phyloP scores from a whole-genome alignment of 1,140 invertebrate genomes.

The Diorhabda sublineata region DNA sequence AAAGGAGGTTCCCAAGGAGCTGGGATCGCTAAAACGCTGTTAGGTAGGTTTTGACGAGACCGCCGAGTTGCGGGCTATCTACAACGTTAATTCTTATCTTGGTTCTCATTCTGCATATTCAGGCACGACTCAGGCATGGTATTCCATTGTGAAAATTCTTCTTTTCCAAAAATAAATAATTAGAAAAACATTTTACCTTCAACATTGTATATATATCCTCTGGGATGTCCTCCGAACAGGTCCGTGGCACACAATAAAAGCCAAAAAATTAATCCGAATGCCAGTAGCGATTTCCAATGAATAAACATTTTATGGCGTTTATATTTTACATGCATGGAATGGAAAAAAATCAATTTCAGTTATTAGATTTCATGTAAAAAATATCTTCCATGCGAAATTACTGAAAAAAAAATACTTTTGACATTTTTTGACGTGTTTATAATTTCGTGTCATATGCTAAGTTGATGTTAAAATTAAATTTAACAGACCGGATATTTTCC shows the following conservation, averaged over 20 bases:
- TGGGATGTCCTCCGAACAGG: conserved; percentile 18
- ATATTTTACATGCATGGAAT: neutral
- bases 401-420: conserved; percentile 2
- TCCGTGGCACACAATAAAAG: conserved; percentile 29
- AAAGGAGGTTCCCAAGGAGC: too few relatives aligned
- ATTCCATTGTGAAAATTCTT: too few relatives aligned
- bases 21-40: too few relatives aligned
- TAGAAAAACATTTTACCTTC: neutral
- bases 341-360: neutral
- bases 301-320: conserved; percentile 25
- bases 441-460: too few relatives aligned
- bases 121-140: too few relatives aligned
- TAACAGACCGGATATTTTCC: too few relatives aligned
- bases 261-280: conserved; percentile 32
- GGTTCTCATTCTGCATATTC: too few relatives aligned
- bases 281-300: conserved; percentile 32
- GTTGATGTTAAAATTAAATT: too few relatives aligned
- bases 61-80: too few relatives aligned
- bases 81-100: too few relatives aligned
- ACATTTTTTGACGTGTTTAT: neutral
- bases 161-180: neutral
- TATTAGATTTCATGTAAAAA: neutral
- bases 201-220: conserved; percentile 3
- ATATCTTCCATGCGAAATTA: conserved; percentile 3
- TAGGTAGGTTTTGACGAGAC: too few relatives aligned